Evolutionary conservation across 2,888 invertebrate species (phyloP).

Genomic region (Salpingus planirostris): DNA sequence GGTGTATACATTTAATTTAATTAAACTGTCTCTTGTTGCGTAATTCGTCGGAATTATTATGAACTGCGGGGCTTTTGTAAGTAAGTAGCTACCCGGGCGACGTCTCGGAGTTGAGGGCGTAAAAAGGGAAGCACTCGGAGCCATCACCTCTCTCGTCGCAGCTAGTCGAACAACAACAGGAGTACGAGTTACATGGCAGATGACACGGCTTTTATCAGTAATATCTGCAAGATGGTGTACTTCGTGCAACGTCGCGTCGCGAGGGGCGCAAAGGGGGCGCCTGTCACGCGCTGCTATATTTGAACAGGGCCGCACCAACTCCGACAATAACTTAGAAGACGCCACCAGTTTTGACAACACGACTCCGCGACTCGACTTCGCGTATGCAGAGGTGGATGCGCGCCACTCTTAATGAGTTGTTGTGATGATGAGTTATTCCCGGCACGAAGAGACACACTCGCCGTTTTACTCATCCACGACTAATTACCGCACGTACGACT

Average conservation of each 20-base stretch:
- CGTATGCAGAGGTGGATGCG: constrained; percentile 8
- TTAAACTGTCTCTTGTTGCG: too few species aligned
- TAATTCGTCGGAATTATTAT: too few species aligned
- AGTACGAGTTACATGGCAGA: constrained; percentile 15
- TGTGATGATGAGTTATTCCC: constrained; percentile 10
- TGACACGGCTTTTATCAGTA: constrained; percentile 19
- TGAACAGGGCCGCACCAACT: constrained; percentile 15
- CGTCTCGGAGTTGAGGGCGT: too few species aligned
- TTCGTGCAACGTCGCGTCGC: constrained; percentile 7
- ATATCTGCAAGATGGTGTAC: constrained; percentile 18
- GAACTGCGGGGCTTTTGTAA: too few species aligned
- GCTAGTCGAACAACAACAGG: too few species aligned
- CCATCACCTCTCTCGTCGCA: too few species aligned
- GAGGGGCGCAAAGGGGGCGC: constrained; percentile 4
- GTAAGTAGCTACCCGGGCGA: too few species aligned
- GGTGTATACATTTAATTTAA: too few species aligned
- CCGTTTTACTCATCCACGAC: constrained; percentile 2
- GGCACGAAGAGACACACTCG: constrained; percentile 7
- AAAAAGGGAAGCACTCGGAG: too few species aligned
- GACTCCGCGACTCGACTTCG: too few species aligned
- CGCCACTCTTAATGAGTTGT: constrained; percentile 15
- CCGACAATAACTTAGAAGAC: constrained; percentile 7
- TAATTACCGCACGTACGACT: too few species aligned
- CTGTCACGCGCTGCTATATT: constrained; percentile 14
- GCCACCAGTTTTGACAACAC: constrained; percentile 14